Conservation (phyloP, 2,888 invertebrate genomes). For the Dynastes tityus region DNA sequence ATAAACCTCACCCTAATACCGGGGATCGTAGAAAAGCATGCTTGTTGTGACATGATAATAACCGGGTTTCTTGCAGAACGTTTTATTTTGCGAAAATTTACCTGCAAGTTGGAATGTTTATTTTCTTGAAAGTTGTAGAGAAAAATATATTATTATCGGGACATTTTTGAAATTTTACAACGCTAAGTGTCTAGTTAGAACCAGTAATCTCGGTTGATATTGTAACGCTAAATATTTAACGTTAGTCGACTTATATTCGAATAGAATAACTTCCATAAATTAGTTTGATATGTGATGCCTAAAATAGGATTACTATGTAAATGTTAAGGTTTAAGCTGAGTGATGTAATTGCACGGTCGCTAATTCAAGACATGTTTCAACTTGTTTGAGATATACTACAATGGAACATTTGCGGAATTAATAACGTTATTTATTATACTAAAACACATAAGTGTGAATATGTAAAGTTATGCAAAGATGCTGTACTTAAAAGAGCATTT, state of each 20-base stretch:
- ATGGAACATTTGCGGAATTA: neutral
- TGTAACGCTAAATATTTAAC: neutral
- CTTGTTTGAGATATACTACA: neutral
- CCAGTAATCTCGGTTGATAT: neutral
- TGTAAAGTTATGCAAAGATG: too few species aligned
- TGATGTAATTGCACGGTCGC: neutral
- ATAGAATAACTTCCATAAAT: constrained; percentile 1
- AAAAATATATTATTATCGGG: neutral
- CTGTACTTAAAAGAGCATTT: too few species aligned
- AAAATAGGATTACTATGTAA: neutral
- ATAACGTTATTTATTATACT: neutral
- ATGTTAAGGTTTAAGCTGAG: neutral
- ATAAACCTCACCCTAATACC: constrained; percentile 27
- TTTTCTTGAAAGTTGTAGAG: neutral
- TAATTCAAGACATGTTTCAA: neutral
- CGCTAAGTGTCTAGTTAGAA: neutral
- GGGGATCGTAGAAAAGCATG: constrained; percentile 18
- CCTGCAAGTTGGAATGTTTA: constrained; percentile 23
- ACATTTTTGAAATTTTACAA: neutral
- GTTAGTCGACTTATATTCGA: neutral
- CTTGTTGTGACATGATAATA: constrained; percentile 46
- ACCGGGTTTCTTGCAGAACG: constrained; percentile 6
- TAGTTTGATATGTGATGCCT: neutral
- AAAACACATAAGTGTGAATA: too few species aligned
- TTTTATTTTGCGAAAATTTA: constrained; percentile 26